Conservation (phyloP, 23 tunicate species). For the Oikopleura albicans region DNA sequence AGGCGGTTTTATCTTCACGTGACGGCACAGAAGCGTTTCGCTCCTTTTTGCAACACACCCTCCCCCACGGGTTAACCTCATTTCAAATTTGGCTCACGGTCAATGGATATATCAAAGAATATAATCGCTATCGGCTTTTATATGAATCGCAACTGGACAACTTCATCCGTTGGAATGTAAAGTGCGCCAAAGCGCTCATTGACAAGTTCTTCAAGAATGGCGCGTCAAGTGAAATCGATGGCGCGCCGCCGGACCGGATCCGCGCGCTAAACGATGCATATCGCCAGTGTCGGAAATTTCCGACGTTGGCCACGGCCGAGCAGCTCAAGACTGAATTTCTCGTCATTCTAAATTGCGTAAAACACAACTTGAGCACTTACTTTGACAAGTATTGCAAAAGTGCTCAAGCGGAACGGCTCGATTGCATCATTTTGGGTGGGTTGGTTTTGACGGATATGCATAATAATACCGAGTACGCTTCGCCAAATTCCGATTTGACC, state of each 20-base stretch:
- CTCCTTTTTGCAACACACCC: neutral
- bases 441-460: neutral
- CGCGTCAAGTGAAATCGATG: neutral
- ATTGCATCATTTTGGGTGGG: neutral
- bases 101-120: constrained; percentile 1
- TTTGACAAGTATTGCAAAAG: neutral
- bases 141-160: neutral
- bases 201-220: neutral
- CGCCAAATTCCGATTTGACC: neutral
- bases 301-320: neutral
- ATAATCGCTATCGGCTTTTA: neutral
- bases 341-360: neutral
- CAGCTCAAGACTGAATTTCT: neutral
- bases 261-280: constrained; percentile 3
- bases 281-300: neutral
- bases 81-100: neutral
- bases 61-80: neutral
- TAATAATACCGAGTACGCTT: neutral
- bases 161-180: neutral
- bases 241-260: neutral
- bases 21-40: neutral
- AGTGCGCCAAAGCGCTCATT: constrained; percentile 7
- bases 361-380: neutral
- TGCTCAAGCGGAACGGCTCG: neutral
- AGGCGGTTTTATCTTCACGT: neutral